These are phyloP conservation scores for Globodera rostochiensis DNA, from an alignment of 1,140 invertebrate species.

Conservation along the genomic window DNA sequence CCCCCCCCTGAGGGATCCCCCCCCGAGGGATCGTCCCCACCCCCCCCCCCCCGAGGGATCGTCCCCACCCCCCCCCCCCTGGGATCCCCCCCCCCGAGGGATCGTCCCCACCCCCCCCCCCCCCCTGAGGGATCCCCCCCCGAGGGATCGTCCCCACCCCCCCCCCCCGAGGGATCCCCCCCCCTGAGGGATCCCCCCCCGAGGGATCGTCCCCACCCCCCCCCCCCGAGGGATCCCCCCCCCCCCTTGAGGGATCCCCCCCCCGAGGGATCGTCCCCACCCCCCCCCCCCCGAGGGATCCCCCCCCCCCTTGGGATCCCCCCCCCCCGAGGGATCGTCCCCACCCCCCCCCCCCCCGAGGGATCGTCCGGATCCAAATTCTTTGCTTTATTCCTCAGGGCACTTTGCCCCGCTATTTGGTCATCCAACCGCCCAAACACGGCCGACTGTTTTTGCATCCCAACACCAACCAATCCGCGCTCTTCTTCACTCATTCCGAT, in stretches of 20 bases:
- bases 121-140: no score
- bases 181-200: no score
- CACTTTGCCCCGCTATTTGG: constrained; percentile 55
- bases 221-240: neutral
- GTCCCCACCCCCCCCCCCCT: no score
- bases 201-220: neutral
- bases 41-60: neutral
- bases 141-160: neutral
- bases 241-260: no score
- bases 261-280: neutral
- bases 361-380: neutral
- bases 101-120: neutral
- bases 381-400: constrained; percentile 41
- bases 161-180: neutral
- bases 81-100: neutral
- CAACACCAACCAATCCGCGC: constrained; percentile 49
- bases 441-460: constrained; percentile 58
- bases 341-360: neutral
- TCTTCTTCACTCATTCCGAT: constrained; percentile 62
- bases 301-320: neutral
- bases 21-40: neutral
- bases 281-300: neutral
- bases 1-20: no score
- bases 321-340: neutral
- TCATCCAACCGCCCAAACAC: constrained; percentile 46